Evolutionary conservation across 2,888 invertebrate genomes (phyloP), one percentile per base, ranked within the genome.

Genomic region (Tipula lateralis): DNA sequence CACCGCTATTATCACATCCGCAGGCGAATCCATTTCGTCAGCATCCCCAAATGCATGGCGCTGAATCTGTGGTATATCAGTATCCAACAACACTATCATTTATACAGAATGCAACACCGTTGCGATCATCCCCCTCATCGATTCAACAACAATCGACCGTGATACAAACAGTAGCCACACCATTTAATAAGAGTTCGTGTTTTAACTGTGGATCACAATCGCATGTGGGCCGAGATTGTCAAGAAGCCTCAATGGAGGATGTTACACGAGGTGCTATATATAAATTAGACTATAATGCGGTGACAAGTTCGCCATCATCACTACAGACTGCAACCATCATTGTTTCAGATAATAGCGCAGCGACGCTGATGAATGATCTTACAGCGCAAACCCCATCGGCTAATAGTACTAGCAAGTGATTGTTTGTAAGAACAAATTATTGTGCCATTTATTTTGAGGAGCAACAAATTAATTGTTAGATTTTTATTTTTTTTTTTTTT

Each of bases 221-320:
- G 84, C 98, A 98, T 90, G 92, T 93, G 84, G 97, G 97, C 29
- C 92, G 93, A 87, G 97, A 97, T 87, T 98, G 98, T 90, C 95
- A 95, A 88, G 96, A 96, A 89, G 95, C 95, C 86, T 96, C 96
- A 85, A 96, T 98, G 93, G 97, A 98, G 90, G 96, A 97, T 90
- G 95, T 97, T 91, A 96, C 96, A 66, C 92, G 94, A 87, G 93
- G 93, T 86, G 93, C 93, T 86, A 92, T 93, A 86, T 94, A 94
- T 88, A 93, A 93, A 89, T 90, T 94, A 85, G 94, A 94, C 89
- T 94, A 93, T 89, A 91, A 91, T 84, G 87, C 86, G 50, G 86
- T 86, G 19, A 84, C 83, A 39, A 82, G 84, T 66, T 84, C 84
- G 5, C 39, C 82, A 16, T 84, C 34, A 5, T 30, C 85, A 12